A percentile compares a stretch with the other conserved stretches of the same genome.
These are phyloP conservation scores for Hippopotamyrus pictus DNA, from an alignment of 2,797 vertebrate species.

Conservation along the genomic window DNA sequence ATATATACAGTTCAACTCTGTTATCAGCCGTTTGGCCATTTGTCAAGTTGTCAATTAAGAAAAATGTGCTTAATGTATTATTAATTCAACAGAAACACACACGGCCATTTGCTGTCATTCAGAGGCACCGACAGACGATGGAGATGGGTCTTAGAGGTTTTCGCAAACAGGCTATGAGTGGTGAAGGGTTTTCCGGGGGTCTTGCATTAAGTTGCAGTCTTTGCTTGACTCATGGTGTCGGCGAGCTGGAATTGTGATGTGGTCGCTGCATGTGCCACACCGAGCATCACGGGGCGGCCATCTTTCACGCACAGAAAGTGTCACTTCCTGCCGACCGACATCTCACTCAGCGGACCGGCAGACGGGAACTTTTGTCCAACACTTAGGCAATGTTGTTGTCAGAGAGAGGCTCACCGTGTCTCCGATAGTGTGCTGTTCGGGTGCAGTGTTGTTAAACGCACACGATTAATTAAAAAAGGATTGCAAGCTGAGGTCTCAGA, in stretches of 20 bases:
- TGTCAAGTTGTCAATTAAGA: slow-evolving; percentile 13
- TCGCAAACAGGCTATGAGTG: neutral
- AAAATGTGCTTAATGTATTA: neutral
- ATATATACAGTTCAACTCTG: neutral
- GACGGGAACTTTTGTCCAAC: neutral
- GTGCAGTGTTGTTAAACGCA: neutral
- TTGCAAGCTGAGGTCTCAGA: neutral
- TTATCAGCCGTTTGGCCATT: neutral
- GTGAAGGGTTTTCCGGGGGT: neutral
- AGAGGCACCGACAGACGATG: neutral
- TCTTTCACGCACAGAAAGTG: neutral
- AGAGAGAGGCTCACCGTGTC: neutral
- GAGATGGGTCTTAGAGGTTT: neutral
- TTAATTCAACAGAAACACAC: neutral
- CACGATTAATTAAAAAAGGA: neutral
- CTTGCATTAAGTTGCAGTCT: neutral
- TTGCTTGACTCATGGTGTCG: neutral
- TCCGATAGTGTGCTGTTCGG: neutral
- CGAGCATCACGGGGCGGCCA: neutral
- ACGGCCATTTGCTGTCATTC: no score
- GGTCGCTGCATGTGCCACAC: neutral
- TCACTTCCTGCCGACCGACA: neutral
- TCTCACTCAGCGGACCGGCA: neutral
- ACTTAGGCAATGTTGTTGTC: neutral
- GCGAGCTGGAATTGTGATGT: neutral